A percentile compares a stretch with the other conserved stretches of the same genome.
These are phyloP conservation scores for Dryadula phaetusa DNA, from an alignment of 2,888 invertebrate species.

Conservation along the genomic window DNA sequence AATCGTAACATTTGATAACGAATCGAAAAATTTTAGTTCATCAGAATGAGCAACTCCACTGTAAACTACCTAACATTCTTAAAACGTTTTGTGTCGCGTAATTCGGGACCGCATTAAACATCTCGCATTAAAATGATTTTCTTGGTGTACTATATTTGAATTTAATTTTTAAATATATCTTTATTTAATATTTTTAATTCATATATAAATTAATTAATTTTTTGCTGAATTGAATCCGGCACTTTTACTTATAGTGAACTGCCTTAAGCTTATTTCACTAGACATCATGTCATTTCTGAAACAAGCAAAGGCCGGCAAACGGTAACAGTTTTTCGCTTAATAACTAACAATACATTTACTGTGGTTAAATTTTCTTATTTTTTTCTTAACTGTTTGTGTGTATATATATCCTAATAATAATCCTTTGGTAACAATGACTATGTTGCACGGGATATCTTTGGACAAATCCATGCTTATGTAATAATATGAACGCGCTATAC, in stretches of 20 bases:
- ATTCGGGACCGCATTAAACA: too few relatives aligned
- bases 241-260: background rate
- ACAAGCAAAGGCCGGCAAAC: too few relatives aligned
- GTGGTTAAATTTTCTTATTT: background rate
- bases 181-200: too few relatives aligned
- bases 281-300: background rate
- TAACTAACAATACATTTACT: background rate
- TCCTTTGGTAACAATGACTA: constrained; percentile 15
- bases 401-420: background rate
- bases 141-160: too few relatives aligned
- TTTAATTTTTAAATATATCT: too few relatives aligned
- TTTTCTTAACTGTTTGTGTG: background rate
- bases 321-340: background rate
- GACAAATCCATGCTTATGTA: constrained; percentile 1
- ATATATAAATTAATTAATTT: too few relatives aligned
- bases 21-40: background rate
- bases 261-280: background rate
- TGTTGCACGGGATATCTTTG: constrained; percentile 19
- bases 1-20: background rate
- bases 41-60: too few relatives aligned
- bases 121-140: too few relatives aligned
- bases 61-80: too few relatives aligned
- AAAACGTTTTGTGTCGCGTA: too few relatives aligned
- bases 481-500: constrained; percentile 15
- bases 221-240: too few relatives aligned